Evolutionary conservation across 2,888 invertebrate species (phyloP).

Genomic region (Electrophaes corylata): DNA sequence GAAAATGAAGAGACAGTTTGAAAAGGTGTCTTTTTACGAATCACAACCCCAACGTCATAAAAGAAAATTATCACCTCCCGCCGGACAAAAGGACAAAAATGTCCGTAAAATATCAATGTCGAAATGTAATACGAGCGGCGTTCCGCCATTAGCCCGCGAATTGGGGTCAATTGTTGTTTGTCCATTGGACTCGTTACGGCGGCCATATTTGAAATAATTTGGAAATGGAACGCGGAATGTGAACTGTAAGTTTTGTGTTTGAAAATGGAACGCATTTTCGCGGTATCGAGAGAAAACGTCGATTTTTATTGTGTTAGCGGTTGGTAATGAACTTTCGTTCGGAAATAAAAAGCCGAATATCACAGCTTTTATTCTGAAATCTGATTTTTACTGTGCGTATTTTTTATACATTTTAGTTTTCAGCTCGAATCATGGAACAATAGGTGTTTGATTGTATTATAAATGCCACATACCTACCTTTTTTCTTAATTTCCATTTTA

Average conservation of each 20-base stretch:
- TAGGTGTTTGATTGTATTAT: slow-evolving; percentile 1
- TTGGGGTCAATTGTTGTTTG: slow-evolving; percentile 60
- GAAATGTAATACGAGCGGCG: slow-evolving; percentile 44
- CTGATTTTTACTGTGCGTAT: slow-evolving; percentile 3
- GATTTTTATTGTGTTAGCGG: slow-evolving; percentile 25
- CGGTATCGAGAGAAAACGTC: slow-evolving; percentile 14
- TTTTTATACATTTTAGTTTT: neutral
- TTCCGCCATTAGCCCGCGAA: slow-evolving; percentile 44
- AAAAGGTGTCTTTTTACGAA: slow-evolving; percentile 28
- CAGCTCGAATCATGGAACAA: neutral
- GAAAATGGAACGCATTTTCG: slow-evolving; percentile 24
- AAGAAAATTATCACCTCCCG: slow-evolving; percentile 32
- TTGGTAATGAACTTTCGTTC: slow-evolving; percentile 16
- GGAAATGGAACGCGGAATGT: slow-evolving; percentile 60
- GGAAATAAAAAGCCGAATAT: slow-evolving; percentile 12
- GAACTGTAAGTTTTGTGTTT: slow-evolving; percentile 20
- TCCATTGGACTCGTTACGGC: slow-evolving; percentile 43
- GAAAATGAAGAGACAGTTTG: slow-evolving; percentile 15
- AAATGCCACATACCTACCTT: neutral
- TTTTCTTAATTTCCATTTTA: too few species aligned
- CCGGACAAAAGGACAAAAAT: slow-evolving; percentile 32
- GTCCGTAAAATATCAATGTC: slow-evolving; percentile 38
- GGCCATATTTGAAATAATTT: slow-evolving; percentile 72
- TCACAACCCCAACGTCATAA: slow-evolving; percentile 29
- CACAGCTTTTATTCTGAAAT: slow-evolving; percentile 18